phyloP scores from a whole-genome alignment of 2,888 invertebrate genomes.

The Harpalus rubripes region DNA sequence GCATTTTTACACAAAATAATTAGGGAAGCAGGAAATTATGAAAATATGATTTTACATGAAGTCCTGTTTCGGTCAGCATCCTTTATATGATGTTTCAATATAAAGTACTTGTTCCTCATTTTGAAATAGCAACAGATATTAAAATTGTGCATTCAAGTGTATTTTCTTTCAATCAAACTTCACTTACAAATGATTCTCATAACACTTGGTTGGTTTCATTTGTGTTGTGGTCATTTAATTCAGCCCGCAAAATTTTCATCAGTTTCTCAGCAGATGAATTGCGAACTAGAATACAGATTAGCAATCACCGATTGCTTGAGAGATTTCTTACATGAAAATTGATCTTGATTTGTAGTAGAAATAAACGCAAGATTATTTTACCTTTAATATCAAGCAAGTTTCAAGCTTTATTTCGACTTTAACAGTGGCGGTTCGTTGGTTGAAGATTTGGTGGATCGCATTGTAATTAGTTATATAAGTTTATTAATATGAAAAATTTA shows the following conservation, averaged over 20 bases:
- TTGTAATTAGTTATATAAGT: no score
- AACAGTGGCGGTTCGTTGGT: no score
- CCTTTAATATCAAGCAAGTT: background rate
- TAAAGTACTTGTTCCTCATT: constrained; percentile 25
- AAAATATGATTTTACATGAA: no score
- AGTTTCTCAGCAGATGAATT: constrained; percentile 19
- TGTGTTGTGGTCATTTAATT: constrained; percentile 46
- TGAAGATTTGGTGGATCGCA: no score
- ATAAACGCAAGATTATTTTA: background rate
- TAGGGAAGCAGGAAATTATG: no score
- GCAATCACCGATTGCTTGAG: constrained; percentile 33
- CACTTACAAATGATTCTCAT: constrained; percentile 23
- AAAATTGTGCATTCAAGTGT: constrained; percentile 31
- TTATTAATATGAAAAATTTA: no score
- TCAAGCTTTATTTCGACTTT: no score
- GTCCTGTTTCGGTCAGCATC: no score
- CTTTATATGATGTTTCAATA: background rate
- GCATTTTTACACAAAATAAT: no score
- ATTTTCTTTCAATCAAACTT: constrained; percentile 49
- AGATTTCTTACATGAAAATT: constrained; percentile 9
- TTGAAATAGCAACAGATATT: constrained; percentile 37
- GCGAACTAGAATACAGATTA: constrained; percentile 30
- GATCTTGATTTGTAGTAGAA: background rate
- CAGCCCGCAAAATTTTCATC: constrained; percentile 53
- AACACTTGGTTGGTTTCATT: constrained; percentile 48